Evolutionary conservation across 2,797 vertebrate genomes (phyloP).

Genomic region (Etheostoma nigrum): DNA sequence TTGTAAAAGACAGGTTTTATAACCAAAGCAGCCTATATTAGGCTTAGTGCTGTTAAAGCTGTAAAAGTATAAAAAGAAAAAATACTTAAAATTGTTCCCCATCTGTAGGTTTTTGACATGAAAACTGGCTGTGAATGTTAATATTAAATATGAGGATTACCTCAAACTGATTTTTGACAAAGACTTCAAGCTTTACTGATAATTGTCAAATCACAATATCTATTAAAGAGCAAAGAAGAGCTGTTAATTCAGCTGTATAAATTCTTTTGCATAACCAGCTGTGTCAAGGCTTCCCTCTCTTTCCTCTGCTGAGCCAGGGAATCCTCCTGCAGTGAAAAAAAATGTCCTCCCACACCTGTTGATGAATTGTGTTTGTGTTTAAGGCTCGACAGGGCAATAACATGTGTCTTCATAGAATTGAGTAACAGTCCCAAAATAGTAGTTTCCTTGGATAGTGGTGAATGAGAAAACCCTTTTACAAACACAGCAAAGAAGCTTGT

Average conservation of each 20-base stretch:
- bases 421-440: conserved; percentile 53
- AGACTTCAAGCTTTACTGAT: conserved; percentile 23
- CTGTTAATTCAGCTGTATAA: conserved; percentile 54
- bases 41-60: conserved; percentile 32
- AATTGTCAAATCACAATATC: conserved; percentile 23
- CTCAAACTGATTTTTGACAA: conserved; percentile 3
- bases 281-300: conserved; percentile 59
- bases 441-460: conserved; percentile 56
- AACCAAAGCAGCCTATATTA: conserved; percentile 33
- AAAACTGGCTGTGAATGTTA: conserved; percentile 21
- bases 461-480: conserved; percentile 68
- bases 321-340: conserved; percentile 70
- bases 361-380: conserved; percentile 73
- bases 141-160: not conserved
- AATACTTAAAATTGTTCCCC: conserved; percentile 12
- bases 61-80: conserved; percentile 11
- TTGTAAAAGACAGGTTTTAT: conserved; percentile 41
- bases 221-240: conserved; percentile 36
- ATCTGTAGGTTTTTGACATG: conserved; percentile 19
- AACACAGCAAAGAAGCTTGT: conserved; percentile 50
- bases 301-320: conserved; percentile 59
- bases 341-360: conserved; percentile 78
- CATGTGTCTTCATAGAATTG: conserved; percentile 60
- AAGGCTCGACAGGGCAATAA: conserved; percentile 51
- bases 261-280: conserved; percentile 53